phyloP scores from a whole-genome alignment of 2,888 invertebrate species.

The Anarsia innoxiella region DNA sequence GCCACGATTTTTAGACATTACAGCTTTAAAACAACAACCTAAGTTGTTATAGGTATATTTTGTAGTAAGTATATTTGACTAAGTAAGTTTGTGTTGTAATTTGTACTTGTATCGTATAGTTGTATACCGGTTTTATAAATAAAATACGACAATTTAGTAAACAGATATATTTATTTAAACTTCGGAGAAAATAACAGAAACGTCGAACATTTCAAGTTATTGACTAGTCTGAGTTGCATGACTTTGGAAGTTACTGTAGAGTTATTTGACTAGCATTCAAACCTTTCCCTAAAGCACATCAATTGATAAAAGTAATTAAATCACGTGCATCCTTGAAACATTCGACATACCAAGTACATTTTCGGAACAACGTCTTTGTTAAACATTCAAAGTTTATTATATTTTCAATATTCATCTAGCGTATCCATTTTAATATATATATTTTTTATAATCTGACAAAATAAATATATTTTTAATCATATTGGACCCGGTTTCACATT shows the following conservation, averaged over 20 bases:
- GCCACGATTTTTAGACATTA: constrained; percentile 79
- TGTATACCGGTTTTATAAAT: constrained; percentile 22
- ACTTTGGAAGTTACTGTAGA: too few species aligned
- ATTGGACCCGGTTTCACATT: too few species aligned
- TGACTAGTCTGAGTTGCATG: too few species aligned
- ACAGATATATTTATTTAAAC: constrained; percentile 72
- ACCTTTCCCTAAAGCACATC: too few species aligned
- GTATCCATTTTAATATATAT: too few species aligned
- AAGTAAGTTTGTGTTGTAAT: neutral
- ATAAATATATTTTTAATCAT: too few species aligned
- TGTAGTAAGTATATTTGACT: constrained; percentile 15
- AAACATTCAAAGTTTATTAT: too few species aligned
- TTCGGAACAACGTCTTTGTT: constrained; percentile 41
- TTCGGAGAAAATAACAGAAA: constrained; percentile 65
- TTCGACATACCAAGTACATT: constrained; percentile 31
- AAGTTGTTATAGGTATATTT: constrained; percentile 67
- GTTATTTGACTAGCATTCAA: too few species aligned
- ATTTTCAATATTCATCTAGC: too few species aligned
- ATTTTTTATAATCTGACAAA: too few species aligned
- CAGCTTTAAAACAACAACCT: constrained; percentile 80
- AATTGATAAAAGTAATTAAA: neutral
- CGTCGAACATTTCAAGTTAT: constrained; percentile 25
- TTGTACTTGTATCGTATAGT: constrained; percentile 7
- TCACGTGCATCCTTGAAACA: constrained; percentile 11
- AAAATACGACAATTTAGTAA: constrained; percentile 41